Base-by-base conservation (phyloP, 2,888 invertebrate genomes). In the Entomobrya multifasciata region DNA sequence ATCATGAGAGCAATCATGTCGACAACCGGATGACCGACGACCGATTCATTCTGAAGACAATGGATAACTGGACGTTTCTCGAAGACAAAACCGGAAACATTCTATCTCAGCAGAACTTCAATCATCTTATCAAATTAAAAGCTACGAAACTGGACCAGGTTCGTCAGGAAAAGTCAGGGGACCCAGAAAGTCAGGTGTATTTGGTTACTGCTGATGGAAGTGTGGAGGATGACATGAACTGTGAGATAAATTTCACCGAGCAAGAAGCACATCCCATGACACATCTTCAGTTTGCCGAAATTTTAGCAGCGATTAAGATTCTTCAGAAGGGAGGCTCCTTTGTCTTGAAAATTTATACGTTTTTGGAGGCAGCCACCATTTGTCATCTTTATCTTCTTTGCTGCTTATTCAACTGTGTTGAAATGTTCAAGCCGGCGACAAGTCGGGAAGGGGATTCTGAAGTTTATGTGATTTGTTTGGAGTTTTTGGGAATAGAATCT, bases 361-460 rank as follows among this genome's bases (percentile, higher is more conserved):
- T 96, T 88, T 97, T 96, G 92, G 98, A 98, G 92, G 94, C 95
- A 88, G 94, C 95, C n/a, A 96, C 97, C 0, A 94, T 98, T 0
- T 95, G 95, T 88, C 93, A 97, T 4, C 92, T 98, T 77, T 98
- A 96, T 92, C 93, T 98, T 11, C 93, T 99, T 3, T 95, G 95
- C 91, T 95, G 95, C 91, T 91, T 94, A 17, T 99, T 99, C 92
- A 92, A 94, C 41, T 86, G 93, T 92, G 95, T 98, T 0, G 93
- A 95, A 90, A 93, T 97, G 20, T 96, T 95, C 92, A 99, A 99
- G 92, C 98, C 99, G 0, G 95, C 95, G 0, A 96, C 97, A 0
- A 98, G 98, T n/a, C 97, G 97, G 92, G 95, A 96, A 92, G 98
- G 98, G 8, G 99, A 99, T 93, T 98, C 98, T 0, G 99, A 99